Evolutionary conservation across 2,888 invertebrate species (phyloP).

Genomic region (Chymomyza procnemis): DNA sequence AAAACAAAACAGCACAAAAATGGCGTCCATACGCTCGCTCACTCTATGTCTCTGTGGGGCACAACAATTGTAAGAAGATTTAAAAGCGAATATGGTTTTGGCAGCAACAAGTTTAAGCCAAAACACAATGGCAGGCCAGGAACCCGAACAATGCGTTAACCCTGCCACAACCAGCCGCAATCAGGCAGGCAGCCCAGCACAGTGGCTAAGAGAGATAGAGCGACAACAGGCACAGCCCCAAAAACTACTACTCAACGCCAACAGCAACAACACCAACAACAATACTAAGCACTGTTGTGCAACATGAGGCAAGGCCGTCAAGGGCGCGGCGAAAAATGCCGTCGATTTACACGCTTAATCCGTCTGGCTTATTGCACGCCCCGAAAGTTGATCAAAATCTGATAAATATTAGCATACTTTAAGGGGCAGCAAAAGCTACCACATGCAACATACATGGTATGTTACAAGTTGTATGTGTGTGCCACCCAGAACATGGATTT

Average conservation of each 20-base stretch:
- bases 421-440: background rate
- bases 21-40: too few relatives aligned
- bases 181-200: too few relatives aligned
- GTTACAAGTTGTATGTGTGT: too few relatives aligned
- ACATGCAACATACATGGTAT: background rate
- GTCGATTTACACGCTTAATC: background rate
- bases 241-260: too few relatives aligned
- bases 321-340: background rate
- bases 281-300: background rate
- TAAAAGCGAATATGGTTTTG: slow-evolving; percentile 23
- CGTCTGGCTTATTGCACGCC: background rate
- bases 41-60: background rate
- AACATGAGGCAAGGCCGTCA: background rate
- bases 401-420: background rate
- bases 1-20: background rate
- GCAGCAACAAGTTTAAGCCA: slow-evolving; percentile 19
- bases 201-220: background rate
- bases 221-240: background rate
- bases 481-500: background rate
- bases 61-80: slow-evolving; percentile 22
- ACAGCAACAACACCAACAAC: background rate
- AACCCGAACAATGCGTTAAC: slow-evolving; percentile 5
- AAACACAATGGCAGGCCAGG: slow-evolving; percentile 7
- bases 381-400: background rate
- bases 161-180: background rate